Percentiles rank a stretch among this genome's conserved stretches.
These are phyloP conservation scores for Numenius phaeopus DNA, from an alignment of 2,797 vertebrate species.

Conservation along the genomic window DNA sequence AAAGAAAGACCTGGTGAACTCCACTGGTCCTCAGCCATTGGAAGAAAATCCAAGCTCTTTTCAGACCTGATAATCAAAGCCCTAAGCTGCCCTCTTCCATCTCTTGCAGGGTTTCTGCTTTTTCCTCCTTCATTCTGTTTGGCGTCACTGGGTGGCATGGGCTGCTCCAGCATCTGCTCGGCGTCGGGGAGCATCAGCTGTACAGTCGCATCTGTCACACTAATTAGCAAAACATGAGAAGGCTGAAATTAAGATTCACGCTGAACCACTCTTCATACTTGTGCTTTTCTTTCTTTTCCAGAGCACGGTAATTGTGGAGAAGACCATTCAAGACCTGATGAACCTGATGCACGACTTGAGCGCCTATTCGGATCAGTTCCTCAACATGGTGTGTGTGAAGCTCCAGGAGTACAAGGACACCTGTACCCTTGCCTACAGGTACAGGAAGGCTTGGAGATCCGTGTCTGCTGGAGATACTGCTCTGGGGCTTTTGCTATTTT, in stretches of 20 bases:
- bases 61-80: not conserved
- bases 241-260: fast-evolving
- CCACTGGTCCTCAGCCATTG: fast-evolving
- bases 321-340: constrained; percentile 96
- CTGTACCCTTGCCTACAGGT: constrained; percentile 94
- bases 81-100: not conserved
- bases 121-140: fast-evolving
- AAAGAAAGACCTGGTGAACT: not conserved
- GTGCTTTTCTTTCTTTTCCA: constrained; percentile 56
- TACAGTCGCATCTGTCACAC: not conserved
- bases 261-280: not conserved
- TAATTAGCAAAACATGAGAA: not conserved
- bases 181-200: not conserved
- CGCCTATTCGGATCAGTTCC: constrained; percentile 97
- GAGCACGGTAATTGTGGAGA: constrained; percentile 97
- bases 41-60: not conserved
- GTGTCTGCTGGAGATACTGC: fast-evolving
- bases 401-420: constrained; percentile 98
- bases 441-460: not conserved
- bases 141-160: fast-evolving
- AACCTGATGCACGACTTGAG: constrained; percentile 96
- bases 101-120: not conserved
- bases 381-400: constrained; percentile 97
- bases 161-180: not conserved
- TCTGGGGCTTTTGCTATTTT: fast-evolving